Conservation (phyloP, 2,888 invertebrate genomes). For the Vandiemenella viatica region DNA sequence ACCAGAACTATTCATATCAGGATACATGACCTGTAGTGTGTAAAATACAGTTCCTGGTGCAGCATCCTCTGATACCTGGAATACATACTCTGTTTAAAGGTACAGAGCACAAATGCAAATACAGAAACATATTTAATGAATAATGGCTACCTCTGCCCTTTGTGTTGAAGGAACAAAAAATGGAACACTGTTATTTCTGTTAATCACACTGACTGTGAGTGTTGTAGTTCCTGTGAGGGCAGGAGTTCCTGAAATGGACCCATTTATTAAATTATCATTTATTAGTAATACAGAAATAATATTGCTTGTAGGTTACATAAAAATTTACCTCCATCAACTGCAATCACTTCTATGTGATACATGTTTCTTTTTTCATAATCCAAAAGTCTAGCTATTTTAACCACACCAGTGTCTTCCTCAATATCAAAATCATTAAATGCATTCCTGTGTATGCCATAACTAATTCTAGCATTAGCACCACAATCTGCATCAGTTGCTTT, state of each 20-base stretch:
- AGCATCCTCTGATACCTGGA: constrained; percentile 62
- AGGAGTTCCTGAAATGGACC: constrained; percentile 53
- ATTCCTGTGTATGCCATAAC: constrained; percentile 69
- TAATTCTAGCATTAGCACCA: constrained; percentile 67
- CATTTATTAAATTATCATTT: too few relatives aligned
- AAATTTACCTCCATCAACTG: constrained; percentile 53
- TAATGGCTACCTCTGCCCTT: constrained; percentile 53
- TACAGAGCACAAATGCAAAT: too few relatives aligned
- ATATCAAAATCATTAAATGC: constrained; percentile 70
- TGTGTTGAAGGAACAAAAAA: constrained; percentile 65
- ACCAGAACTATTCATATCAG: constrained; percentile 55
- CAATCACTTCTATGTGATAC: constrained; percentile 66
- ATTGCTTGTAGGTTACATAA: too few relatives aligned
- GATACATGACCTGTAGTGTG: constrained; percentile 60
- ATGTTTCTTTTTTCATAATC: constrained; percentile 69
- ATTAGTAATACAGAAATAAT: too few relatives aligned
- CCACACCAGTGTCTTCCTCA: constrained; percentile 58
- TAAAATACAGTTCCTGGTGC: constrained; percentile 54
- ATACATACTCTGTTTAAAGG: constrained; percentile 3
- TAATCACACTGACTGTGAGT: constrained; percentile 60
- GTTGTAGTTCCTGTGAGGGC: constrained; percentile 66
- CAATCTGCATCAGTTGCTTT: constrained; percentile 71
- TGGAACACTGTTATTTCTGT: constrained; percentile 79
- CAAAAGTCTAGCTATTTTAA: constrained; percentile 59
- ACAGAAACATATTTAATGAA: too few relatives aligned